Conservation (phyloP, 2,797 vertebrate species). For the Knipowitschia caucasica region DNA sequence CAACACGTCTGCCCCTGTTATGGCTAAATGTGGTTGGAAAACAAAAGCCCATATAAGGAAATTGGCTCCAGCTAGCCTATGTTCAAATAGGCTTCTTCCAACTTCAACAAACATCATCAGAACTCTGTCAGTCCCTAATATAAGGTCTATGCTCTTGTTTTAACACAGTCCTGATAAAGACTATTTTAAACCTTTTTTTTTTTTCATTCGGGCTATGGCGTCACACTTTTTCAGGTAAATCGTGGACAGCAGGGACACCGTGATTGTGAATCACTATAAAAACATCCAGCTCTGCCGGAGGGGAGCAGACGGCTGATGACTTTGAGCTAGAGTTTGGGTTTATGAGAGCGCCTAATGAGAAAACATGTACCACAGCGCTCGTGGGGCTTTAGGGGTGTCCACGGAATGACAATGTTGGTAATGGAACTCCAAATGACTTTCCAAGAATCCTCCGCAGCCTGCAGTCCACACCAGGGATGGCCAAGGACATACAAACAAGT, state of each 20-base stretch:
- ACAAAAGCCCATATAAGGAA: too few relatives aligned
- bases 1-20: too few relatives aligned
- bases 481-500: not conserved
- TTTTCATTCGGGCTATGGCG: not conserved
- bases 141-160: too few relatives aligned
- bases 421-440: constrained; percentile 15
- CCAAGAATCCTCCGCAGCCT: not conserved
- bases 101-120: too few relatives aligned
- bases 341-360: constrained; percentile 24
- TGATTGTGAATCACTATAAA: constrained; percentile 7
- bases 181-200: too few relatives aligned
- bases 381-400: constrained; percentile 9
- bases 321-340: constrained; percentile 4
- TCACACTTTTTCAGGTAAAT: constrained; percentile 1
- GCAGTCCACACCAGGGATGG: not conserved
- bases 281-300: not conserved
- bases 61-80: too few relatives aligned
- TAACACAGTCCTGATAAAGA: too few relatives aligned
- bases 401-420: constrained; percentile 24
- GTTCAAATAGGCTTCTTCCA: too few relatives aligned
- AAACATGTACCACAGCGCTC: constrained; percentile 13
- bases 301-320: constrained; percentile 5
- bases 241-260: not conserved
- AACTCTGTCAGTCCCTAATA: too few relatives aligned
- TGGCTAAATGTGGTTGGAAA: too few relatives aligned